Evolutionary conservation across 1,140 invertebrate species (phyloP).

Genomic region (Meteorus sp.): DNA sequence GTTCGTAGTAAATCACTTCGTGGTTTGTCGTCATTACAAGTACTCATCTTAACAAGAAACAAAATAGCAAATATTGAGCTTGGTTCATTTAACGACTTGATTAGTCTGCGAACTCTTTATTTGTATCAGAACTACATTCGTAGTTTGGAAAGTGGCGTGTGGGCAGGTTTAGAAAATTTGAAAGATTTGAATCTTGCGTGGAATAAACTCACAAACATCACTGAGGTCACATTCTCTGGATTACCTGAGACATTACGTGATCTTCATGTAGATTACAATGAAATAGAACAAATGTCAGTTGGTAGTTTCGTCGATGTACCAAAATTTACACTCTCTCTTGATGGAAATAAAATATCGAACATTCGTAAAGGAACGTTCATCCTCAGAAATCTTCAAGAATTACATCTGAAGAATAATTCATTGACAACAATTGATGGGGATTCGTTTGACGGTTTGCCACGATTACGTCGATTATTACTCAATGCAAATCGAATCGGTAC

Average conservation of each 20-base stretch:
- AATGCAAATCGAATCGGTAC: slow-evolving; percentile 31
- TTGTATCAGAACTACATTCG: slow-evolving; percentile 32
- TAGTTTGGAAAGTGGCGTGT: slow-evolving; percentile 23
- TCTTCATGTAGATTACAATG: slow-evolving; percentile 35
- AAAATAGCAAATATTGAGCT: slow-evolving; percentile 27
- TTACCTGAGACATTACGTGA: slow-evolving; percentile 30
- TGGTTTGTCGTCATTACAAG: slow-evolving; percentile 28
- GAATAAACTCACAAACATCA: slow-evolving; percentile 34
- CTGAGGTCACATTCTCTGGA: slow-evolving; percentile 24
- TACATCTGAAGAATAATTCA: slow-evolving; percentile 34
- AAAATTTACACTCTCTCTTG: slow-evolving; percentile 30
- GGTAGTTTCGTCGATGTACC: slow-evolving; percentile 34
- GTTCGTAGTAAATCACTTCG: slow-evolving; percentile 29
- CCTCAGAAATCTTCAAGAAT: slow-evolving; percentile 28
- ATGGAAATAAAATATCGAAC: slow-evolving; percentile 33
- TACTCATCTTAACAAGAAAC: slow-evolving; percentile 32
- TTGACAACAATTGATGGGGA: slow-evolving; percentile 35
- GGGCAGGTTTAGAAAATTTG: slow-evolving; percentile 30
- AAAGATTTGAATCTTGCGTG: slow-evolving; percentile 32
- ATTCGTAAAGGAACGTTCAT: slow-evolving; percentile 32
- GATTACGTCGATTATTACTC: slow-evolving; percentile 30
- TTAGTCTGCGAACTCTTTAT: slow-evolving; percentile 26
- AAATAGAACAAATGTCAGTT: slow-evolving; percentile 32
- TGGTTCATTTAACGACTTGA: slow-evolving; percentile 26
- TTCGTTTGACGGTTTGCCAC: slow-evolving; percentile 31